These are phyloP conservation scores for Pristionchus mayeri DNA, from an alignment of 2,888 invertebrate species.

Conservation along the genomic window DNA sequence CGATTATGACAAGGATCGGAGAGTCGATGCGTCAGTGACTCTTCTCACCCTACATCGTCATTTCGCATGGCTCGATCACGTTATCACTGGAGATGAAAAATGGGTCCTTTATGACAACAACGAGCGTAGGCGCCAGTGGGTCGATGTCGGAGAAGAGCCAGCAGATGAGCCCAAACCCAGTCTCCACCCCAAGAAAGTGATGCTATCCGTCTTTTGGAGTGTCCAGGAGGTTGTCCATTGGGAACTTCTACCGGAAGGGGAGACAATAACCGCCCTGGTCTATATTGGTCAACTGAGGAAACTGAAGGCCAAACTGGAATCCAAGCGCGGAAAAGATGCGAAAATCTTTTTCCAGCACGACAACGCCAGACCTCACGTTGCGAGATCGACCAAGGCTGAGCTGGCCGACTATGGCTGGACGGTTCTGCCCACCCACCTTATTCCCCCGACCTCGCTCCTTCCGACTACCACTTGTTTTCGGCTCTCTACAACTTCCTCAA, in stretches of 20 bases:
- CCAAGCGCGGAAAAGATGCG: neutral
- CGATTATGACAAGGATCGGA: too few relatives aligned
- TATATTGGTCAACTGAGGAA: neutral
- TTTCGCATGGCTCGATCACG: too few relatives aligned
- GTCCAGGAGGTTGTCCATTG: neutral
- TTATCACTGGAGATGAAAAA: slow-evolving; percentile 12
- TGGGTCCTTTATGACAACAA: too few relatives aligned
- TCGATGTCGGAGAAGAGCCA: too few relatives aligned
- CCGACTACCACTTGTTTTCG: too few relatives aligned
- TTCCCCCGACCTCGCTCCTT: slow-evolving; percentile 9
- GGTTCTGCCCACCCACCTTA: neutral
- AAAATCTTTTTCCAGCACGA: neutral
- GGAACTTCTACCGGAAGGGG: neutral
- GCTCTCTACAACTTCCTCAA: too few relatives aligned
- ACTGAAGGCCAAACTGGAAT: neutral
- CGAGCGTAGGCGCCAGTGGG: too few relatives aligned
- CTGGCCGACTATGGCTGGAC: neutral
- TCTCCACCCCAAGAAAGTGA: neutral
- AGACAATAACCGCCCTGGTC: neutral
- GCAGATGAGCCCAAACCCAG: neutral
- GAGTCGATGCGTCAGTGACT: too few relatives aligned
- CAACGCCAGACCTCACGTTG: neutral
- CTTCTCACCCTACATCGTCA: too few relatives aligned
- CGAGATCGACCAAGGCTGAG: too few relatives aligned
- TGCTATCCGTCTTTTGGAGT: neutral